Conservation (phyloP, 2,113 vertebrate species). For the Apus apus region DNA sequence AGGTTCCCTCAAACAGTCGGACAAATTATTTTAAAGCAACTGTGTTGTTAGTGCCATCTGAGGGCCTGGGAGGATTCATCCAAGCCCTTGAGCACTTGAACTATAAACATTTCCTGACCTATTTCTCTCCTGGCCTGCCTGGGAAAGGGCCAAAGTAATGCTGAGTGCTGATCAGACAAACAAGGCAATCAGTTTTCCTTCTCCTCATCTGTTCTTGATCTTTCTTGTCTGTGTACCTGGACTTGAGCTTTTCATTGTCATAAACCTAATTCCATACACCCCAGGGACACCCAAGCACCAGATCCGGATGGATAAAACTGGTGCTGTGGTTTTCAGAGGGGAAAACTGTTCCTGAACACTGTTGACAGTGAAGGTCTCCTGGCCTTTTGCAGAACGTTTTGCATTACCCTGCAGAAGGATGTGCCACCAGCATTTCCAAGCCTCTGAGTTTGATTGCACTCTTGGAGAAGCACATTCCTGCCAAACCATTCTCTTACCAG, state of each 20-base stretch:
- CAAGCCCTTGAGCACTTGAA: neutral
- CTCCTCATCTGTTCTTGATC: neutral
- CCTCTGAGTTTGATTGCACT: neutral
- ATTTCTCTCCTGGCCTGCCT: neutral
- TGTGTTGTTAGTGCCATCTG: neutral
- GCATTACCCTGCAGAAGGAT: neutral
- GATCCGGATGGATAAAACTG: neutral
- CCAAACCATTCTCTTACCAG: neutral
- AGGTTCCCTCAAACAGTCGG: neutral
- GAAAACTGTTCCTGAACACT: neutral
- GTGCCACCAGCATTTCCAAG: neutral
- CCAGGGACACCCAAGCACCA: neutral
- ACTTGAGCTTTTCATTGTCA: neutral
- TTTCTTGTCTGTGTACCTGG: neutral
- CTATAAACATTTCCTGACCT: conserved; percentile 6
- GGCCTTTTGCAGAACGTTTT: neutral
- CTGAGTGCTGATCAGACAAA: neutral
- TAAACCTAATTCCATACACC: neutral
- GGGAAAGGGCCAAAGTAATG: neutral
- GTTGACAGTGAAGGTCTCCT: neutral
- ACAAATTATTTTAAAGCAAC: neutral
- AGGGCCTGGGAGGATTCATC: neutral
- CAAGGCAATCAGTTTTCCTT: neutral
- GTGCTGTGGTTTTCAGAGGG: neutral
- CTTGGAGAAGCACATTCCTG: neutral